Percentiles rank a stretch among this genome's conserved stretches.
Conservation (phyloP, 2,113 vertebrate species). For the Pachypanchax playfairii region DNA sequence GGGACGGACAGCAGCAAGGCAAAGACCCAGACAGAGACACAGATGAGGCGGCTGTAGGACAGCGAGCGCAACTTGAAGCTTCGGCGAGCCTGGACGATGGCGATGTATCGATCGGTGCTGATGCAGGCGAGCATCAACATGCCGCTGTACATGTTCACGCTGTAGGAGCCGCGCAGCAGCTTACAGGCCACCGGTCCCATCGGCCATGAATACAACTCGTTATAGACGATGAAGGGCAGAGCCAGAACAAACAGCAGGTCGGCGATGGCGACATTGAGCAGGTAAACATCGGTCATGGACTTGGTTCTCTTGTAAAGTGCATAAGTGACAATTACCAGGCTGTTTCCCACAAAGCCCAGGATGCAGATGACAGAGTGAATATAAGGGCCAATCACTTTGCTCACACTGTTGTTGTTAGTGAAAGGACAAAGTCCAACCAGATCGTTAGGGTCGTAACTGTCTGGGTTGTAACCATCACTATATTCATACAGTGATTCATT, state of each 20-base stretch:
- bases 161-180: slow-evolving; percentile 84
- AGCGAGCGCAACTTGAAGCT: slow-evolving; percentile 85
- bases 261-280: slow-evolving; percentile 90
- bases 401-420: background rate
- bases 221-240: slow-evolving; percentile 86
- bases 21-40: slow-evolving; percentile 78
- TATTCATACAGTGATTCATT: background rate
- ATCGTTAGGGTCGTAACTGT: background rate
- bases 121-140: slow-evolving; percentile 90
- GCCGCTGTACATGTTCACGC: slow-evolving; percentile 90
- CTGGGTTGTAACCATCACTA: background rate
- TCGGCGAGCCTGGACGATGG: slow-evolving; percentile 88
- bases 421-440: background rate
- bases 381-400: slow-evolving; percentile 66
- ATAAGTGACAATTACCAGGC: slow-evolving; percentile 88
- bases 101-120: slow-evolving; percentile 89
- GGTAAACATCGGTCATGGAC: slow-evolving; percentile 91
- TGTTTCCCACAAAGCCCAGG: slow-evolving; percentile 86
- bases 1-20: slow-evolving; percentile 83
- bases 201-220: slow-evolving; percentile 79
- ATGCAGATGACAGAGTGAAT: slow-evolving; percentile 83
- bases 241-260: slow-evolving; percentile 88
- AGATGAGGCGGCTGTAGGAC: slow-evolving; percentile 76
- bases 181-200: slow-evolving; percentile 85
- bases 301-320: slow-evolving; percentile 84